Evolutionary conservation across 2,888 invertebrate genomes (phyloP), one percentile per base, ranked within the genome.

Genomic region (Brassicogethes aeneus): DNA sequence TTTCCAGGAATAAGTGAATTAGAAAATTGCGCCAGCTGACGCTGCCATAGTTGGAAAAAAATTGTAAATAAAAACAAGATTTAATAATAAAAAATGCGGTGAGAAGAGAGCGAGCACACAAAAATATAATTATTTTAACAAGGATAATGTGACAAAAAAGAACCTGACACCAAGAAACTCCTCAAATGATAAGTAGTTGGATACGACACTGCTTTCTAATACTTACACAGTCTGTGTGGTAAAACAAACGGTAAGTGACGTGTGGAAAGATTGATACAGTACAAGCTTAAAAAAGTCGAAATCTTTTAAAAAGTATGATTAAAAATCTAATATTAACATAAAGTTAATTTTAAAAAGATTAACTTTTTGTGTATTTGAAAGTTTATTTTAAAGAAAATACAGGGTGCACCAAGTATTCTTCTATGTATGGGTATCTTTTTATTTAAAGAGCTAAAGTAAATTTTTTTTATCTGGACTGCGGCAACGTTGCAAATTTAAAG

Each of bases 91-190:
- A 51, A 48, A 51, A 44, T 44, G 47, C 44, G 44, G 42, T 34
- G 46, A 44, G 43, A 46, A 52, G 50, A 48, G 52, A 52, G 51
- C 52, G 52, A 55, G 53, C 52, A 53, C 53, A 53, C 52, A 53
- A 47, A 44, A 46, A 52, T 51, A 51, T 55, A 55, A 55, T 55
- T 53, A 49, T 50, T 47, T 53, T 53, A 55, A 52, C 54, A 54
- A 53, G 49, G 52, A 53, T 51, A 49, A 49, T 44, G 42, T 37
- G 36, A 42, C 47, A 45, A 48, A 50, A 51, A 50, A 51, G 48
- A 46, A 47, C 48, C 23, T 10, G n/a, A n/a, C n/a, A n/a, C n/a
- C n/a, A n/a, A n/a, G n/a, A n/a, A n/a, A n/a, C n/a, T n/a, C 50
- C 34, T 44, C 46, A 52, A 52, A 54, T 53, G 52, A 52, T 54